Evolutionary conservation across 1,140 invertebrate genomes (phyloP), one percentile per base, ranked within the genome.

Genomic region (Drosophila teissieri): DNA sequence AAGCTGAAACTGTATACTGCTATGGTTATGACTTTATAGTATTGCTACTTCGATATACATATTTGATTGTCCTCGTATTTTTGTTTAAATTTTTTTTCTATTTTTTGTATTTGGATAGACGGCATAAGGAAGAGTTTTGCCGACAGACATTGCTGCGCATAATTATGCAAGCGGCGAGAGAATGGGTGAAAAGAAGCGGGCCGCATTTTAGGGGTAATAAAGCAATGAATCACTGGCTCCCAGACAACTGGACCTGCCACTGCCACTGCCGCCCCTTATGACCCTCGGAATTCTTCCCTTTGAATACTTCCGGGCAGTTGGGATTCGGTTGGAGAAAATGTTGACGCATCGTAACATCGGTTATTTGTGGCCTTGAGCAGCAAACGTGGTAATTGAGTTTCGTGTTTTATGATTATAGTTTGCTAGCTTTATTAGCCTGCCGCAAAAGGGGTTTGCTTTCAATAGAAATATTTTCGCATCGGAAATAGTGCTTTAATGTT

Each of bases 341-440:
- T 89, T 89, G 84, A 89, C 85, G 84, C 77, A 89, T 90, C 85
- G 80, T 89, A 89, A 89, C 85, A 78, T 90, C 56, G 61, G 77
- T 90, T 84, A 85, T 88, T 88, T 88, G 85, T 89, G 84, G 84
- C 84, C 84, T 89, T 89, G 80, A 89, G 84, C 84, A 78, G 68
- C 84, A 89, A 89, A 89, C 72, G 84, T 75, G 88, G 84, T 89
- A 89, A 89, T 89, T 89, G 84, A 90, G 84, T 89, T 89, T 86
- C 88, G 77, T 89, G 80, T 89, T 89, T 89, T 89, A 89, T 89
- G 84, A 72, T 78, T 78, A 80, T 78, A 63, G 49, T 45, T 58
- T n/a, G 44, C 63, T 39, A 61, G 73, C 73, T 76, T 76, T 76
- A 76, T 76, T 76, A 57, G 73, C 61, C 12, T 40, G 15, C 4